A percentile compares a stretch with the other conserved stretches of the same genome.
phyloP scores from a whole-genome alignment of 2,113 vertebrate genomes.

The Calonectris borealis region DNA sequence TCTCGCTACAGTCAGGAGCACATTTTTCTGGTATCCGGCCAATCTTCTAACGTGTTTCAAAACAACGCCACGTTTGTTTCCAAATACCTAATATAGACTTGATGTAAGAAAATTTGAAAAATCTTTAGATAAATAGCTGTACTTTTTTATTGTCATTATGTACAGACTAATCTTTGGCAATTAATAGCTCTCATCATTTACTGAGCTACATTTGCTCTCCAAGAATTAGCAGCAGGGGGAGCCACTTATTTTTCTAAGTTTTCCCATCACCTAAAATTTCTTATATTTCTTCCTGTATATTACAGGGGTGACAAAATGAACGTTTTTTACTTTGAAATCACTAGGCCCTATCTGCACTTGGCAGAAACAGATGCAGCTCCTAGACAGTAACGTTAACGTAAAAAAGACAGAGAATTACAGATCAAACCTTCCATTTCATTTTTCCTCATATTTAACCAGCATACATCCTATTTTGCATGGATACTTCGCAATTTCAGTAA shows the following conservation, averaged over 20 bases:
- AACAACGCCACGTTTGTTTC: neutral
- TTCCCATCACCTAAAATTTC: neutral
- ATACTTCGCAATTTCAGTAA: neutral
- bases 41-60: neutral
- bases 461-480: neutral
- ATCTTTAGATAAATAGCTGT: neutral
- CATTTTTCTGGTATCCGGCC: rapidly evolving
- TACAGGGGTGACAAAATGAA: neutral
- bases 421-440: neutral
- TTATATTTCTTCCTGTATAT: neutral
- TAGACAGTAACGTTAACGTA: neutral
- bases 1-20: neutral
- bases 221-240: slow-evolving; percentile 27
- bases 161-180: neutral
- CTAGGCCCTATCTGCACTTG: neutral
- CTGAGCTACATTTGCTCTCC: neutral
- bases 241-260: neutral
- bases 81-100: neutral
- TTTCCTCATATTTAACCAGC: neutral
- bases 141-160: neutral
- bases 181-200: neutral
- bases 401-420: neutral
- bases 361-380: neutral
- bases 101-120: neutral
- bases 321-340: neutral